A percentile compares a stretch with the other conserved stretches of the same genome.
Conservation (phyloP, 2,113 vertebrate species). For the Aspiorhynchus laticeps region DNA sequence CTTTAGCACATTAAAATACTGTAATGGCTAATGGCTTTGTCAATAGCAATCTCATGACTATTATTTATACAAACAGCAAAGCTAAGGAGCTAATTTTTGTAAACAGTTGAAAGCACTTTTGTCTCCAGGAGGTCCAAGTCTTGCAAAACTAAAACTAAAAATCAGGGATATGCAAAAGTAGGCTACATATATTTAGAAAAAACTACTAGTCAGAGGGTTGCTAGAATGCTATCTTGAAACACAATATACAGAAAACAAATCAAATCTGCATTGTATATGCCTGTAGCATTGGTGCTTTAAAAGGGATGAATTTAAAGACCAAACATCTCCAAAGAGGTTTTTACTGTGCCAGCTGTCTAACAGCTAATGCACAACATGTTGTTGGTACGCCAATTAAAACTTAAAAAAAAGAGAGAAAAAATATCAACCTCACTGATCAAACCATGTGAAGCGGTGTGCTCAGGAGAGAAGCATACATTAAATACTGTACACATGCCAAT, state of each 20-base stretch:
- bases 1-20: slow-evolving; percentile 7
- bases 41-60: neutral
- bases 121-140: neutral
- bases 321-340: neutral
- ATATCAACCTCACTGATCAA: neutral
- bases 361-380: slow-evolving; percentile 9
- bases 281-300: neutral
- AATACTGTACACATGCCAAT: neutral
- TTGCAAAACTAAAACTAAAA: neutral
- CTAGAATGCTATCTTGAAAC: neutral
- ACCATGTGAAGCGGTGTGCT: neutral
- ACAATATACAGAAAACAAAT: neutral
- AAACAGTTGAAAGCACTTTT: neutral
- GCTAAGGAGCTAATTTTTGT: neutral
- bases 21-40: slow-evolving; percentile 13
- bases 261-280: neutral
- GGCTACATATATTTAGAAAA: neutral
- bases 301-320: neutral
- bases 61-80: neutral
- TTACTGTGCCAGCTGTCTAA: slow-evolving; percentile 26
- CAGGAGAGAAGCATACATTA: slow-evolving; percentile 19
- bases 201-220: neutral
- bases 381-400: slow-evolving; percentile 8
- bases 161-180: neutral
- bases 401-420: neutral